Percentiles rank a stretch among this genome's conserved stretches.
Evolutionary conservation across 2,888 invertebrate species (phyloP).

Genomic region (Tetanocera ferruginea): DNA sequence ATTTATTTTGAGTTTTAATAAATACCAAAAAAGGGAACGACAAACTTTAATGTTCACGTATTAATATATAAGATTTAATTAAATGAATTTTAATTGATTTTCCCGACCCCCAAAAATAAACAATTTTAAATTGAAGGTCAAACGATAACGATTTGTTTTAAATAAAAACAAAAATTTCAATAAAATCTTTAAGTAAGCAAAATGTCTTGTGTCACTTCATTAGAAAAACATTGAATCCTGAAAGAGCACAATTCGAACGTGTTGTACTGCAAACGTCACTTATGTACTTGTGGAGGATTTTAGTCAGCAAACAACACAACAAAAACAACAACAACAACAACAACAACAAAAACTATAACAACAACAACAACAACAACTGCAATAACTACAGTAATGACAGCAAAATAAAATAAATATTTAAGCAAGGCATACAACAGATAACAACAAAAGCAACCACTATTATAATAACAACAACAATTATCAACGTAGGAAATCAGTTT

Average conservation of each 20-base stretch:
- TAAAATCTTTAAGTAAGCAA: neutral
- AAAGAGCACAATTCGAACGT: neutral
- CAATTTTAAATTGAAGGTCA: no score
- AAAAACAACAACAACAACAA: neutral
- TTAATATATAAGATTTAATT: no score
- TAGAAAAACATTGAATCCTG: no score
- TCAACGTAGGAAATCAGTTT: conserved; percentile 5
- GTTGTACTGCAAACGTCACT: neutral
- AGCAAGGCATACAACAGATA: neutral
- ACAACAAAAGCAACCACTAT: neutral
- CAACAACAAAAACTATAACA: neutral
- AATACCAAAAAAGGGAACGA: no score
- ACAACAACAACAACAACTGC: neutral
- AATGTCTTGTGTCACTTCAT: no score
- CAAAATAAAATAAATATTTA: neutral
- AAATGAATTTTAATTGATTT: no score
- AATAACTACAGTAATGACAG: neutral
- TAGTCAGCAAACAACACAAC: neutral
- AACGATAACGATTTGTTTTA: no score
- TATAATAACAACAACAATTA: conserved; percentile 18
- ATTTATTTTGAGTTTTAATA: no score
- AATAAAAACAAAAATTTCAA: neutral
- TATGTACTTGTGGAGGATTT: neutral
- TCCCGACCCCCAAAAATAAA: no score
- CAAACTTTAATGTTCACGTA: no score